phyloP scores from a whole-genome alignment of 2,888 invertebrate genomes.

The Lasius fuliginosus region DNA sequence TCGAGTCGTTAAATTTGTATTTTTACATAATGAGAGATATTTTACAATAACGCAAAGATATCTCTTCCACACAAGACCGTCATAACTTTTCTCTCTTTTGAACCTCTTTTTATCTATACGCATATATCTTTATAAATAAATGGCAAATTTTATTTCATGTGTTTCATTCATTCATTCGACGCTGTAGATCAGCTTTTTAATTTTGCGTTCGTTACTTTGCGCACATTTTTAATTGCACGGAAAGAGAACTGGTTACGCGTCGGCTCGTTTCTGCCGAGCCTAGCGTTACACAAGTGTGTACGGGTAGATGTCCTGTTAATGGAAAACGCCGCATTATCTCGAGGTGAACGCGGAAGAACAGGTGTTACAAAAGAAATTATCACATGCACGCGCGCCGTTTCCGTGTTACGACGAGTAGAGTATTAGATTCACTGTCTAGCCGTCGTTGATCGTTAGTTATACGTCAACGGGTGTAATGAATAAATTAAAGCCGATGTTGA shows the following conservation, averaged over 20 bases:
- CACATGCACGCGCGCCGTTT: constrained; percentile 49
- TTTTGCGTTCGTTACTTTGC: constrained; percentile 53
- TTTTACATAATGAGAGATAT: background rate
- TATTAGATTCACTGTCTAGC: constrained; percentile 10
- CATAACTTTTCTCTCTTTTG: background rate
- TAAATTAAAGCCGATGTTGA: constrained; percentile 3
- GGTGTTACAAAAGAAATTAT: constrained; percentile 65
- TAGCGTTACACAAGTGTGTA: constrained; percentile 57
- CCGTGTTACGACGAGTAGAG: constrained; percentile 41
- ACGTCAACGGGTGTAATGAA: constrained; percentile 38
- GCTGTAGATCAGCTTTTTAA: constrained; percentile 33
- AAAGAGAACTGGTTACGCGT: constrained; percentile 52
- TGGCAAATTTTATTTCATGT: background rate
- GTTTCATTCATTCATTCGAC: constrained; percentile 11
- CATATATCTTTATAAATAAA: background rate
- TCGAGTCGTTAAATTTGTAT: background rate
- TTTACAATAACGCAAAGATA: background rate
- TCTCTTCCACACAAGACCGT: background rate
- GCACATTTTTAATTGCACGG: constrained; percentile 58
- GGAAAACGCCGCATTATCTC: constrained; percentile 67
- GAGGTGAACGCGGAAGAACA: constrained; percentile 67
- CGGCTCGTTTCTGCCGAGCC: constrained; percentile 56
- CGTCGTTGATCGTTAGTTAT: constrained; percentile 26
- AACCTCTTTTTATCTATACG: background rate
- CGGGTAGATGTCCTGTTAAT: constrained; percentile 70